A percentile compares a stretch with the other conserved stretches of the same genome.
Conservation (phyloP, 2,113 vertebrate species). For the Dicrurus megarhynchus region DNA sequence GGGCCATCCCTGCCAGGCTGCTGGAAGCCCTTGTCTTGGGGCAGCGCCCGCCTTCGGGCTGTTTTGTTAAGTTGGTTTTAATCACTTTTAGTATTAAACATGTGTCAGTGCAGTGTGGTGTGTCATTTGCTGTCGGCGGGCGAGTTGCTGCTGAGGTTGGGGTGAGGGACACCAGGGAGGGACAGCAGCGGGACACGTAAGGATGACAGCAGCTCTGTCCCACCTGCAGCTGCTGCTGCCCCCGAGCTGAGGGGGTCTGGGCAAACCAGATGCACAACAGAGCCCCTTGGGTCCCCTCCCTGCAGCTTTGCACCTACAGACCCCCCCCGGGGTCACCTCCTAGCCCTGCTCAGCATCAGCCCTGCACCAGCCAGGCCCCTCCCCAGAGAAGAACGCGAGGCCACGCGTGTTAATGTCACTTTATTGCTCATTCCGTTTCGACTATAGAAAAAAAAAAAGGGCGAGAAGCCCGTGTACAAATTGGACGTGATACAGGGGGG, state of each 20-base stretch:
- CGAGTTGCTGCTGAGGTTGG: neutral
- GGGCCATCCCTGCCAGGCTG: neutral
- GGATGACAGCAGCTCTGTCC: neutral
- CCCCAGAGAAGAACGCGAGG: neutral
- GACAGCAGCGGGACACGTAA: neutral
- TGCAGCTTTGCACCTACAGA: neutral
- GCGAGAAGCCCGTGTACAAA: conserved; percentile 57
- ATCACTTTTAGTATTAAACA: conserved; percentile 73
- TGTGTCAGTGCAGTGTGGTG: neutral
- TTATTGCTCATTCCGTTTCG: conserved; percentile 40
- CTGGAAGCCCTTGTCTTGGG: neutral
- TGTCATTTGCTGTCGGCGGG: neutral
- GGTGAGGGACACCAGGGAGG: neutral
- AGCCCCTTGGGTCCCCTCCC: neutral
- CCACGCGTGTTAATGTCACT: conserved; percentile 43
- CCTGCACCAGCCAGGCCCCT: neutral
- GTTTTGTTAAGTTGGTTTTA: conserved; percentile 66
- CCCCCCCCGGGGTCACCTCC: accelerated
- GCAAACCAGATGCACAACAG: neutral
- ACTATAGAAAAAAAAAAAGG: conserved; percentile 48
- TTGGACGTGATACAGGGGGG: conserved; percentile 36
- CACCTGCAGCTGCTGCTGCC: neutral
- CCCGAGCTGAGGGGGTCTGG: accelerated
- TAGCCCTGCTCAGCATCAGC: neutral
- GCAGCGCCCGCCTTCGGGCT: neutral